Evolutionary conservation across 2,797 vertebrate species (phyloP), one percentile per base, ranked within the genome.

Genomic region (Sebastes baramenuke): DNA sequence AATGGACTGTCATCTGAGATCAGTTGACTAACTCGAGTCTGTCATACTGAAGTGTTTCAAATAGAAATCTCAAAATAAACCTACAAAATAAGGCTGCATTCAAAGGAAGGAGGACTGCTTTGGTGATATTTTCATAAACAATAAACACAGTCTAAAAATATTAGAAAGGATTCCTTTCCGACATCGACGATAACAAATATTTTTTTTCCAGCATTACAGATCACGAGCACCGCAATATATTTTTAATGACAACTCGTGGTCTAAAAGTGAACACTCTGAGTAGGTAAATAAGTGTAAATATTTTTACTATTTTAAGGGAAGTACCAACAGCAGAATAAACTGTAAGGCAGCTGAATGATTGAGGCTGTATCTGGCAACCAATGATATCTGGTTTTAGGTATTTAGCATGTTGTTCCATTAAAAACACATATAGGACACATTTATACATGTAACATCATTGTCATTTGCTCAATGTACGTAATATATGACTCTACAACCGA

Each of bases 61-160:
- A 69, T n/a, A 13, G 6, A 72, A 58, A 22, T 59, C 27, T 68
- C 0, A 75, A 84, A 84, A 87, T 75, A 81, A 80, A 67, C 22
- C 24, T 1, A 14, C 4, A 59, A 64, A 62, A 54, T 66, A 70
- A 72, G 66, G 49, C 16, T 30, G 59, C 14, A 25, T 56, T 86
- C 38, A 77, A 75, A 87, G 36, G 29, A 46, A 16, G n/a, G 12
- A 10, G 14, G n/a, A 68, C 59, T 10, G 24, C 67, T 82, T 84
- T 83, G 70, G 46, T 42, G 62, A 66, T 76, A 72, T 77, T 79
- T 68, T 60, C 18, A 61, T 11, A 74, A 79, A 67, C 59, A 67
- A 70, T 25, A 10, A 30, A 5, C 29, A 20, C 2, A 16, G 16
- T 32, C 42, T 46, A 85, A 80, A 80, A 66, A 72, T 68, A 79